phyloP scores from a whole-genome alignment of 92 coral and sea anemone genomes.

The Phymanthus crucifer region DNA sequence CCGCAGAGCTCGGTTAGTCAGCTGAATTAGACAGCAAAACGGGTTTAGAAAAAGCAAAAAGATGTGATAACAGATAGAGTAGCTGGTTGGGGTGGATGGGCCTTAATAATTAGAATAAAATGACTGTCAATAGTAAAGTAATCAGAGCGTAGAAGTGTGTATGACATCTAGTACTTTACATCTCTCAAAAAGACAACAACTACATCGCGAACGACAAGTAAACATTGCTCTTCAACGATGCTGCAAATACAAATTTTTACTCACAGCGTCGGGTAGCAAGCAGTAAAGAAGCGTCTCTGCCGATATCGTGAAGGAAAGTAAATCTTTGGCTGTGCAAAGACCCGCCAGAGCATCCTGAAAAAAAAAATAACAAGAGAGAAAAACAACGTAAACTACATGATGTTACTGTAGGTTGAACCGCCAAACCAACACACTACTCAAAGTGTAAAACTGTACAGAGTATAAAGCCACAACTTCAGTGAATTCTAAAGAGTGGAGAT shows the following conservation, averaged over 20 bases:
- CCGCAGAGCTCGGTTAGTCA: background rate
- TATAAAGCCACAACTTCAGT: slow-evolving; percentile 11
- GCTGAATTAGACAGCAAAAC: background rate
- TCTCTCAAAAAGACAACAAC: slow-evolving; percentile 32
- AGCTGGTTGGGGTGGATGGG: slow-evolving; percentile 8
- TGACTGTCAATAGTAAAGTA: slow-evolving; percentile 33
- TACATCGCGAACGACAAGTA: slow-evolving; percentile 28
- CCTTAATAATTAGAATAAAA: slow-evolving; percentile 26
- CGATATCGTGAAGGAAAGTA: slow-evolving; percentile 47
- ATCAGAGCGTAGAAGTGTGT: slow-evolving; percentile 40
- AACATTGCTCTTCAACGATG: slow-evolving; percentile 22
- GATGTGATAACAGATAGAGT: slow-evolving; percentile 12
- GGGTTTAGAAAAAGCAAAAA: slow-evolving; percentile 15
- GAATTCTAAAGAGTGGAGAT: background rate
- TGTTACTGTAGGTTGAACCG: background rate
- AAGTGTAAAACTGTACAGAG: slow-evolving; percentile 25
- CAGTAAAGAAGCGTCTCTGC: slow-evolving; percentile 72
- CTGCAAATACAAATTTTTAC: slow-evolving; percentile 20
- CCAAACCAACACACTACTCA: slow-evolving; percentile 18
- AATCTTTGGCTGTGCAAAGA: slow-evolving; percentile 59
- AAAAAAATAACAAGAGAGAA: slow-evolving; percentile 18
- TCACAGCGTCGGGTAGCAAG: slow-evolving; percentile 77
- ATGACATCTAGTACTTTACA: slow-evolving; percentile 28
- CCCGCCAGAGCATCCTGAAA: slow-evolving; percentile 61
- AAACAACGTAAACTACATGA: background rate